phyloP scores from a whole-genome alignment of 2,797 vertebrate species.

The Malacoctenus gilli region DNA sequence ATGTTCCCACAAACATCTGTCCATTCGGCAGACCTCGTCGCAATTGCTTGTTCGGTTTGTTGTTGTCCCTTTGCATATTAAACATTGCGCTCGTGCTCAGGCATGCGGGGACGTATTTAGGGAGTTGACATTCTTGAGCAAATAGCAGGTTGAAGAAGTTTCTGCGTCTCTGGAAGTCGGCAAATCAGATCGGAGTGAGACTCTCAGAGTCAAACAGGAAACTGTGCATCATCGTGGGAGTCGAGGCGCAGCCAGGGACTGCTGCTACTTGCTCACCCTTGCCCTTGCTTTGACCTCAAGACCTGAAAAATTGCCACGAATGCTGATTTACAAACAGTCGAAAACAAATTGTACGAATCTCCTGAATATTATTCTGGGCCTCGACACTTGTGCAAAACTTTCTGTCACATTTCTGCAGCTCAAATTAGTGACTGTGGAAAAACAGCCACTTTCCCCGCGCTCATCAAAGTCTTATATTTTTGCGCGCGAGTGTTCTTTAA shows the following conservation, averaged over 20 bases:
- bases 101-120: background rate
- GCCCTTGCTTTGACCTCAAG: too few species aligned
- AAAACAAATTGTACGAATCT: too few species aligned
- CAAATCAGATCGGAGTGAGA: background rate
- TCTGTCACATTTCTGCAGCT: constrained; percentile 2
- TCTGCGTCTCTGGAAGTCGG: background rate
- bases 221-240: background rate
- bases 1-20: background rate
- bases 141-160: background rate
- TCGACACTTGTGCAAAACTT: background rate
- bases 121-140: background rate
- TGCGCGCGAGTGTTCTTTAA: constrained; percentile 13
- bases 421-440: background rate
- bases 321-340: too few species aligned
- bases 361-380: background rate
- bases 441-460: constrained; percentile 9
- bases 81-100: too few species aligned
- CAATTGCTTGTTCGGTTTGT: background rate
- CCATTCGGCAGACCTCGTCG: background rate
- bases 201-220: background rate
- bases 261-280: too few species aligned
- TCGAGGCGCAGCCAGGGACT: too few species aligned
- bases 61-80: background rate
- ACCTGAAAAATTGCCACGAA: too few species aligned
- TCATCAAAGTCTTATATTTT: constrained; percentile 16